Conservation (phyloP, 2,113 vertebrate species). For the Notothenia coriiceps region DNA sequence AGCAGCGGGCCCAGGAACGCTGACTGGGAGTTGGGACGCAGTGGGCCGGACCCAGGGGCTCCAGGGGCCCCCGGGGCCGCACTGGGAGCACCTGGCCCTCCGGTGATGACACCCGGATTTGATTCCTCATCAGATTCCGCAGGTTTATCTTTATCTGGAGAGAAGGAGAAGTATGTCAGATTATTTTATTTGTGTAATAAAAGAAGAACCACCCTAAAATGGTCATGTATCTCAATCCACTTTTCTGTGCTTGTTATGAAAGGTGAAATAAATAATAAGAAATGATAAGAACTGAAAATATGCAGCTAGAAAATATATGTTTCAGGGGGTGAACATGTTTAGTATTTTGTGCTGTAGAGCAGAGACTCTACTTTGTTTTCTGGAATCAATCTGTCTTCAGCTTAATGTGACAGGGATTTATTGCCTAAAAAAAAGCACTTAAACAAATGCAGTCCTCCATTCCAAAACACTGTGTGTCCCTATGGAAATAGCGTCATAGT, state of each 20-base stretch:
- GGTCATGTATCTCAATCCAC: not conserved
- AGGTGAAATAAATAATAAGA: slow-evolving; percentile 5
- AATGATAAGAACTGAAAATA: not conserved
- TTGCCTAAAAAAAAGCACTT: not conserved
- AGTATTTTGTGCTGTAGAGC: not conserved
- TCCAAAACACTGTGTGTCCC: not conserved
- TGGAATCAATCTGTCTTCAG: slow-evolving; percentile 11
- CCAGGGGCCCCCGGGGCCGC: slow-evolving; percentile 59
- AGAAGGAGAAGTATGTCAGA: not conserved
- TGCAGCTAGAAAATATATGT: not conserved
- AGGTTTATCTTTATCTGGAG: slow-evolving; percentile 84
- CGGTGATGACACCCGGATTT: slow-evolving; percentile 7
- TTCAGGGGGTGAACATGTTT: not conserved
- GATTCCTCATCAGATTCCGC: slow-evolving; percentile 83
- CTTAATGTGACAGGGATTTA: slow-evolving; percentile 2
- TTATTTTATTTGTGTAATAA: not conserved
- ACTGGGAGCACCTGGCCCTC: slow-evolving; percentile 47
- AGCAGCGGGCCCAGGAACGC: slow-evolving; percentile 86
- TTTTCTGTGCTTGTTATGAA: not conserved
- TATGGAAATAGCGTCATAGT: not conserved
- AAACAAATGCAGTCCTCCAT: not conserved
- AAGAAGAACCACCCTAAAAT: not conserved
- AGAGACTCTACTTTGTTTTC: slow-evolving; percentile 7
- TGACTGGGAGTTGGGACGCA: slow-evolving; percentile 81
- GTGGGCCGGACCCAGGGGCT: slow-evolving; percentile 55